Evolutionary conservation across 1,140 invertebrate genomes (phyloP).

Genomic region (Thaumatotibia leucotreta): DNA sequence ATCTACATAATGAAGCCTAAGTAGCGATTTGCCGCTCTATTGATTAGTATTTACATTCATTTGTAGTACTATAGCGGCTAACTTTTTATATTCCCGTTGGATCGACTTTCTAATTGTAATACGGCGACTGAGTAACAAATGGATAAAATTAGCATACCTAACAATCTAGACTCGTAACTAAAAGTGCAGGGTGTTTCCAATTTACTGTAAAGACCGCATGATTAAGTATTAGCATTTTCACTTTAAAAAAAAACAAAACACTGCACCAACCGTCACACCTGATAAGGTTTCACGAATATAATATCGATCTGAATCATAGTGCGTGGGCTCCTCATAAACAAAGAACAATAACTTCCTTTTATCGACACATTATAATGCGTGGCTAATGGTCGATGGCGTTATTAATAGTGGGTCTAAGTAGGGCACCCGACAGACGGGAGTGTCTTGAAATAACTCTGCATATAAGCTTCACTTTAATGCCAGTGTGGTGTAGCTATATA

Average conservation of each 20-base stretch:
- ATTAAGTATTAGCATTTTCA: not conserved
- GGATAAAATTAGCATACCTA: slow-evolving; percentile 6
- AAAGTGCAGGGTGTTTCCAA: slow-evolving; percentile 1
- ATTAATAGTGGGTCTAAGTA: slow-evolving; percentile 28
- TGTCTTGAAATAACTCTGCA: slow-evolving; percentile 50
- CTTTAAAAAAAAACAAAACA: too few species aligned
- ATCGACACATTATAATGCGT: slow-evolving; percentile 5
- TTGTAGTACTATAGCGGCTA: not conserved
- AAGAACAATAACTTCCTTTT: slow-evolving; percentile 12
- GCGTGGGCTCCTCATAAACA: slow-evolving; percentile 1
- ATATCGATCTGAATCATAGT: not conserved
- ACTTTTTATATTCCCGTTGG: not conserved
- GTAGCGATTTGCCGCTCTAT: too few species aligned
- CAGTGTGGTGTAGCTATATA: not conserved
- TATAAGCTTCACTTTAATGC: slow-evolving; percentile 27
- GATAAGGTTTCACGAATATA: slow-evolving; percentile 7
- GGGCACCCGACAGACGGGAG: slow-evolving; percentile 35
- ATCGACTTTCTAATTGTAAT: slow-evolving; percentile 9
- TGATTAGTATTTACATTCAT: not conserved
- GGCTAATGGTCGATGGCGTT: slow-evolving; percentile 8
- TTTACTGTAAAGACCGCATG: not conserved
- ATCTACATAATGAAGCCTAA: too few species aligned
- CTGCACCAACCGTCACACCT: too few species aligned
- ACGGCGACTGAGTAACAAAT: not conserved
- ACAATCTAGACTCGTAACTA: not conserved